Conservation (phyloP, 2,797 vertebrate genomes). For the Anabas testudineus region DNA sequence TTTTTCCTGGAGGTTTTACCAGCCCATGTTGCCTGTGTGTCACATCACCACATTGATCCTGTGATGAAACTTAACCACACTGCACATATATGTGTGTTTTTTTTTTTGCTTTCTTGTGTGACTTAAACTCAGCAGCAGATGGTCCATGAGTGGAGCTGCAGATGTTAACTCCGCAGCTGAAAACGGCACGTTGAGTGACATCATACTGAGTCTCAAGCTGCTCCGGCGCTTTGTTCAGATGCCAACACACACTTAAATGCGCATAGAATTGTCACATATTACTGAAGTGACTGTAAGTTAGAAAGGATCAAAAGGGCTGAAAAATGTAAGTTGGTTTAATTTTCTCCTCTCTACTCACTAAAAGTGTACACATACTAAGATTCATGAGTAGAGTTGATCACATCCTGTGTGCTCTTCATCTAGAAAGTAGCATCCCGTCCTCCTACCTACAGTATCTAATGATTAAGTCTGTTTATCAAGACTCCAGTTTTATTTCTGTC, state of each 20-base stretch:
- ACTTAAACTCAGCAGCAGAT: slow-evolving; percentile 34
- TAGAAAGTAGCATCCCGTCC: slow-evolving; percentile 1
- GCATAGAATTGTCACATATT: slow-evolving; percentile 9
- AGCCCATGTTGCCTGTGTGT: too few relatives aligned
- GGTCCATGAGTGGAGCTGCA: slow-evolving; percentile 50
- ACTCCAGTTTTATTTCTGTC: slow-evolving; percentile 49
- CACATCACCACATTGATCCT: slow-evolving; percentile 2
- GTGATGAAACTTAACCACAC: slow-evolving; percentile 1
- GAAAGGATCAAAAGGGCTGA: background rate
- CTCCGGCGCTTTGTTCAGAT: slow-evolving; percentile 43
- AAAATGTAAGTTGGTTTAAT: background rate
- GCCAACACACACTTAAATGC: slow-evolving; percentile 44
- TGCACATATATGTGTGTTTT: slow-evolving; percentile 8
- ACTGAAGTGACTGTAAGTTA: slow-evolving; percentile 22
- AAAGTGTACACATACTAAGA: background rate
- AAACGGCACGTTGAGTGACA: slow-evolving; percentile 58
- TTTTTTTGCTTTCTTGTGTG: slow-evolving; percentile 29
- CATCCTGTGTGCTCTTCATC: slow-evolving; percentile 10
- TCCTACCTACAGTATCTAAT: slow-evolving; percentile 7
- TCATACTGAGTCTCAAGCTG: slow-evolving; percentile 55
- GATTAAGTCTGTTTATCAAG: slow-evolving; percentile 47
- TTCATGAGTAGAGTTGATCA: background rate
- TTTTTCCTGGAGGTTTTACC: slow-evolving; percentile 36
- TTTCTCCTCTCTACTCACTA: background rate
- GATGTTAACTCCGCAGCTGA: slow-evolving; percentile 59